Percentiles rank a stretch among this genome's conserved stretches.
Conservation (phyloP, 2,797 vertebrate genomes). For the Myotis daubentonii region DNA sequence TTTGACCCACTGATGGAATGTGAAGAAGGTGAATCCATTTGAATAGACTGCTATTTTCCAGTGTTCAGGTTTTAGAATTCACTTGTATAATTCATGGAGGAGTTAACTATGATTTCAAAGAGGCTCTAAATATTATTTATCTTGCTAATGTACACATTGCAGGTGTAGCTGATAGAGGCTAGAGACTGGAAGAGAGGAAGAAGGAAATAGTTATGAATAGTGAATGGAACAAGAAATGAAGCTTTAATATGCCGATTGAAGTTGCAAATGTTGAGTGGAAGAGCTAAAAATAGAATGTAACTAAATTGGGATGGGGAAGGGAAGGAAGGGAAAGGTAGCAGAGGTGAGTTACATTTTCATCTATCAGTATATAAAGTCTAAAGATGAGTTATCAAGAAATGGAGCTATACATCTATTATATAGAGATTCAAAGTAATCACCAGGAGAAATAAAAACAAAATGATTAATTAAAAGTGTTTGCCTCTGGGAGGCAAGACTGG, state of each 20-base stretch:
- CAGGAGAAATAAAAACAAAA: conserved; percentile 46
- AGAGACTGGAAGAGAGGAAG: not conserved
- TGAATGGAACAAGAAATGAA: not conserved
- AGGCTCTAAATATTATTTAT: not conserved
- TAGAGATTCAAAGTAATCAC: not conserved
- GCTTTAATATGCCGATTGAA: not conserved
- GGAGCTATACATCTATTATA: not conserved
- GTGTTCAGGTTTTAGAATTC: conserved; percentile 34
- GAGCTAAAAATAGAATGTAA: not conserved
- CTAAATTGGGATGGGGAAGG: not conserved
- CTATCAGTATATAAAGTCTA: not conserved
- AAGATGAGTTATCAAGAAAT: conserved; percentile 23
- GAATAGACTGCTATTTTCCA: not conserved
- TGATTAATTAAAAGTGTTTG: conserved; percentile 19
- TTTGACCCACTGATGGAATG: not conserved
- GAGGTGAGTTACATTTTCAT: conserved; percentile 11
- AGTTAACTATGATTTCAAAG: conserved; percentile 8
- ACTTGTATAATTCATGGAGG: not conserved
- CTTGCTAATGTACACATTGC: not conserved
- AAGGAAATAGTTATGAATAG: conserved; percentile 13
- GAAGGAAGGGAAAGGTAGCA: not conserved
- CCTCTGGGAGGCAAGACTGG: conserved; percentile 27
- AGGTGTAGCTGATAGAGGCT: not conserved
- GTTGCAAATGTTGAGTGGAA: not conserved
- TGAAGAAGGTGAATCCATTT: not conserved